Percentiles rank a stretch among this genome's conserved stretches.
Conservation (phyloP, 2,113 vertebrate genomes). For the Gopherus flavomarginatus region DNA sequence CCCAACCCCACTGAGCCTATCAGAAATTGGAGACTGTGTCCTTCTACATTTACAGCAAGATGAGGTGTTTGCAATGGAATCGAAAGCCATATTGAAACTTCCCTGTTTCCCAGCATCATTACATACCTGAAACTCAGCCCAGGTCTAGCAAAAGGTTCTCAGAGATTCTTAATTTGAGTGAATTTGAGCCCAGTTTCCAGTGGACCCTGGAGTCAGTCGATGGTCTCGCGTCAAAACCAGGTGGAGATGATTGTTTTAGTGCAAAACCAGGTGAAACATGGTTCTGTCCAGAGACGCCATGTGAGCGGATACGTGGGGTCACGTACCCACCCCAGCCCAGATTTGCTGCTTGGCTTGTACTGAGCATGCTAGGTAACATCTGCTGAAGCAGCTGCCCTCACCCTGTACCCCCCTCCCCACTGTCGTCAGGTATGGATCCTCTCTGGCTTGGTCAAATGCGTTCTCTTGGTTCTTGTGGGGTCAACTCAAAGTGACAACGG, state of each 20-base stretch:
- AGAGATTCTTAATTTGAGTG: not conserved
- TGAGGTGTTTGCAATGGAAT: accelerated
- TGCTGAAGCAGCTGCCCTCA: too few species aligned
- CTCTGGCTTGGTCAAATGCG: too few species aligned
- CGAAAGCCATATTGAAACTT: not conserved
- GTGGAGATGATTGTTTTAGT: not conserved
- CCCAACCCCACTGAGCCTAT: not conserved
- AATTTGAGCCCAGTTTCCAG: not conserved
- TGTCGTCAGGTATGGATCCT: too few species aligned
- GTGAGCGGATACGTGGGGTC: too few species aligned
- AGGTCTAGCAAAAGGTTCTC: not conserved
- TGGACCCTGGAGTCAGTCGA: not conserved
- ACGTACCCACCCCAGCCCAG: too few species aligned
- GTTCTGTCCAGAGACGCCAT: not conserved
- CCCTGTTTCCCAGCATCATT: not conserved
- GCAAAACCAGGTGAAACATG: not conserved
- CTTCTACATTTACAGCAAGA: not conserved
- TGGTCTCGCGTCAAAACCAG: accelerated
- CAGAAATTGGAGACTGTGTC: not conserved
- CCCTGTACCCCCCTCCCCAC: too few species aligned
- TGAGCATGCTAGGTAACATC: too few species aligned
- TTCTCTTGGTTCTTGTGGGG: too few species aligned
- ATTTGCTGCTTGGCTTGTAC: too few species aligned
- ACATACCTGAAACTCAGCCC: accelerated
- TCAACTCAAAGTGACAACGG: too few species aligned